Percentiles rank a stretch among this genome's conserved stretches.
Conservation (phyloP, 2,888 invertebrate species). For the Ferdinandea cuprea region DNA sequence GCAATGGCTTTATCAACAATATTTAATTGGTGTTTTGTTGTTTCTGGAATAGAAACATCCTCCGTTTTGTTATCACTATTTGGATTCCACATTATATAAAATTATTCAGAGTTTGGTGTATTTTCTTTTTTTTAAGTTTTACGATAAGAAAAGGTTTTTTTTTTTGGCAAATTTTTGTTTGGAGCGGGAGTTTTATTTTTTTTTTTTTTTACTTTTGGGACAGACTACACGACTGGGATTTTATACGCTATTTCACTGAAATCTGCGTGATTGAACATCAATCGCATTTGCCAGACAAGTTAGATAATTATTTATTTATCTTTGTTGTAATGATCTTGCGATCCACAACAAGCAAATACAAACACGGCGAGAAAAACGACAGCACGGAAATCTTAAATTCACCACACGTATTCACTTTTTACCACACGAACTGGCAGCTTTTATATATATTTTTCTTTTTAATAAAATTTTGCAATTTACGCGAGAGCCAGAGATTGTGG, state of each 20-base stretch:
- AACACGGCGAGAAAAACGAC: constrained; percentile 9
- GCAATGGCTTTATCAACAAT: constrained; percentile 53
- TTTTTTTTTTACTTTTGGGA: constrained; percentile 16
- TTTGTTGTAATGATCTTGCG: constrained; percentile 37
- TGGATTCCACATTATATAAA: constrained; percentile 70
- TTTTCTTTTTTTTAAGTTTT: constrained; percentile 7
- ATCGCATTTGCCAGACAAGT: constrained; percentile 39
- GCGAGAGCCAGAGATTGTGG: constrained; percentile 6
- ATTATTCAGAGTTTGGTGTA: constrained; percentile 14
- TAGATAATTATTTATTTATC: background rate
- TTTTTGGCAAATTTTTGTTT: too few relatives aligned
- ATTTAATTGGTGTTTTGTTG: constrained; percentile 48
- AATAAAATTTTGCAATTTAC: constrained; percentile 25
- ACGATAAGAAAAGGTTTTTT: constrained; percentile 25
- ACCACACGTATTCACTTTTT: constrained; percentile 42
- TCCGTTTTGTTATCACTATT: constrained; percentile 59
- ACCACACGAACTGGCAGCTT: constrained; percentile 40
- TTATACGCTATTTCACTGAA: constrained; percentile 46
- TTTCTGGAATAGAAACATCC: constrained; percentile 62
- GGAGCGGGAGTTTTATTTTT: background rate
- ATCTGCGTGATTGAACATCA: constrained; percentile 50
- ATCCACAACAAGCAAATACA: constrained; percentile 41
- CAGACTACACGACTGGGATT: constrained; percentile 13
- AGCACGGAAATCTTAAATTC: constrained; percentile 37
- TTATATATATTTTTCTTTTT: constrained; percentile 12